Percentiles rank a stretch among this genome's conserved stretches.
Conservation (phyloP, 2,113 vertebrate genomes). For the Coregonus clupeaformis region DNA sequence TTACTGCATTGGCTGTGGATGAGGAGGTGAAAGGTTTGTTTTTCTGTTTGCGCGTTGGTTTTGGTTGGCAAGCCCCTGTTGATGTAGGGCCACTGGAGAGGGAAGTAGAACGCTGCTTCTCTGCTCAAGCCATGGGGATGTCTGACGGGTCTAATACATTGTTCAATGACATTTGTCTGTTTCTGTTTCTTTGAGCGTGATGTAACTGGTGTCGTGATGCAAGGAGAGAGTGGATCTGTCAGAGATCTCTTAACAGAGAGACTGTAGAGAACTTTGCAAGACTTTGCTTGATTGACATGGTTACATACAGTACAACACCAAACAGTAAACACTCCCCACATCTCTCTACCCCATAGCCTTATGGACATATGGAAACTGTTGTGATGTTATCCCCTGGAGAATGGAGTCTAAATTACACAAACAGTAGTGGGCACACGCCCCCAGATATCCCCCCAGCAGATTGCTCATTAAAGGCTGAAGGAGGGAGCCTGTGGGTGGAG, state of each 20-base stretch:
- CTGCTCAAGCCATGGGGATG: too few relatives aligned
- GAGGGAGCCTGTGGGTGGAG: constrained; percentile 35
- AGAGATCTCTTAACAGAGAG: constrained; percentile 2
- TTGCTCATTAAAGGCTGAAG: constrained; percentile 58
- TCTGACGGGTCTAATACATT: too few relatives aligned
- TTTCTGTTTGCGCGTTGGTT: background rate
- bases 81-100: background rate
- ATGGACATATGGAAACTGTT: constrained; percentile 72
- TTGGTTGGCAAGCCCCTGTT: background rate
- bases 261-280: constrained; percentile 8
- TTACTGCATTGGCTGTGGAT: background rate
- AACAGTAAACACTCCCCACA: constrained; percentile 15
- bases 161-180: too few relatives aligned
- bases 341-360: constrained; percentile 18
- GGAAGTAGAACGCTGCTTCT: background rate
- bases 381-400: constrained; percentile 53
- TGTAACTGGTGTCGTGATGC: background rate
- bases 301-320: constrained; percentile 21
- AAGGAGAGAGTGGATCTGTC: background rate
- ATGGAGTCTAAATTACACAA: constrained; percentile 9
- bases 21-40: background rate
- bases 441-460: constrained; percentile 53
- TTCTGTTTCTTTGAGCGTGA: background rate
- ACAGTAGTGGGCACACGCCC: background rate
- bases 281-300: constrained; percentile 37